phyloP scores from a whole-genome alignment of 2,797 vertebrate species.

The Acanthurus lineatus region DNA sequence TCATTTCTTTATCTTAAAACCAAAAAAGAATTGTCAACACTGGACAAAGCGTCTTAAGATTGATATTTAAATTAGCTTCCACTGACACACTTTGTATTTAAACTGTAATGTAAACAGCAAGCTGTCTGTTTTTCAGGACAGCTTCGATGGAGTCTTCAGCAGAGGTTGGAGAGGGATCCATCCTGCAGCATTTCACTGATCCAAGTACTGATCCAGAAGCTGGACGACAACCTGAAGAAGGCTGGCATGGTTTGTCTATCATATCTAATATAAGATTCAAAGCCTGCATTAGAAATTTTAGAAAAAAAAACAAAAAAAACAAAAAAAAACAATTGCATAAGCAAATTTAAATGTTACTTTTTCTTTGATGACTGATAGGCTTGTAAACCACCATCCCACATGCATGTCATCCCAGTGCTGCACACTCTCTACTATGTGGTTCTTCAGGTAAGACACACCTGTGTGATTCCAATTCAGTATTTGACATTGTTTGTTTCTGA shows the following conservation, averaged over 20 bases:
- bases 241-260: constrained; percentile 63
- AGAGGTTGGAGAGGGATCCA: constrained; percentile 87
- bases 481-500: no score
- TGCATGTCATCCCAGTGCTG: constrained; percentile 88
- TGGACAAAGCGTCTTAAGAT: not conserved
- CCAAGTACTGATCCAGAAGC: constrained; percentile 86
- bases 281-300: no score
- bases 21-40: not conserved
- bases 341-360: not conserved
- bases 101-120: not conserved
- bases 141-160: constrained; percentile 90
- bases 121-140: constrained; percentile 79
- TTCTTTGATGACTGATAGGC: constrained; percentile 71
- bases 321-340: no score
- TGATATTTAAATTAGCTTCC: not conserved
- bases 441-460: constrained; percentile 82
- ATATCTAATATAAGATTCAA: not conserved
- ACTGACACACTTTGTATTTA: no score
- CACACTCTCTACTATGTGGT: constrained; percentile 89
- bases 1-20: not conserved
- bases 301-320: no score
- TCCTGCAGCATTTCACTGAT: constrained; percentile 79
- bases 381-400: constrained; percentile 70
- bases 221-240: constrained; percentile 79
- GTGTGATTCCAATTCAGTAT: not conserved